A percentile compares a stretch with the other conserved stretches of the same genome.
phyloP scores from a whole-genome alignment of 2,888 invertebrate species.

The Orthosia cruda region DNA sequence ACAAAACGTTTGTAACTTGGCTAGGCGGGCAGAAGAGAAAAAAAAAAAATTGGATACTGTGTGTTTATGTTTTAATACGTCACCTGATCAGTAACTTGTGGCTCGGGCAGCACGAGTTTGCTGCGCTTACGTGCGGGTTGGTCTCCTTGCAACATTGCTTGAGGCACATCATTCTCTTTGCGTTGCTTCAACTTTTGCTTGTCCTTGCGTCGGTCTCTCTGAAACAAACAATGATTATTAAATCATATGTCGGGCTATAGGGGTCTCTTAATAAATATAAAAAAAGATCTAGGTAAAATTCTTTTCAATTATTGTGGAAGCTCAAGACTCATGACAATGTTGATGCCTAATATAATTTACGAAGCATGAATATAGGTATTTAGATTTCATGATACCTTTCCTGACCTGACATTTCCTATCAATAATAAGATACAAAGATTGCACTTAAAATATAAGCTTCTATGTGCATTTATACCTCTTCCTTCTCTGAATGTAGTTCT shows the following conservation, averaged over 20 bases:
- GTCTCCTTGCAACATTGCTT: slow-evolving; percentile 96
- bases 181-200: slow-evolving; percentile 98
- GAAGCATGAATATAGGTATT: too few relatives aligned
- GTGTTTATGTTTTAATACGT: background rate
- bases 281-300: too few relatives aligned
- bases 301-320: background rate
- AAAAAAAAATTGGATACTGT: too few relatives aligned
- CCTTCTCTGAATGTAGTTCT: slow-evolving; percentile 97
- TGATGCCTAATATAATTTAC: too few relatives aligned
- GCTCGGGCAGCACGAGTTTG: slow-evolving; percentile 98
- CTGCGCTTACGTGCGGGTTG: slow-evolving; percentile 98
- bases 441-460: background rate
- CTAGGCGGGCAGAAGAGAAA: too few relatives aligned
- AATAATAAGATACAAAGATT: too few relatives aligned
- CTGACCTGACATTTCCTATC: too few relatives aligned
- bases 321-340: too few relatives aligned
- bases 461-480: slow-evolving; percentile 93
- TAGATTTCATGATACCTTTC: too few relatives aligned
- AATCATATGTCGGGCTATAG: background rate
- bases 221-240: slow-evolving; percentile 67
- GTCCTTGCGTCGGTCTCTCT: slow-evolving; percentile 98
- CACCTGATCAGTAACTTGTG: slow-evolving; percentile 98
- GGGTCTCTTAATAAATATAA: background rate
- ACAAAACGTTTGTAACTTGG: too few relatives aligned
- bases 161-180: slow-evolving; percentile 98